These are phyloP conservation scores for Ictidomys tridecemlineatus DNA, from an alignment of 2,113 vertebrate species.

Conservation along the genomic window DNA sequence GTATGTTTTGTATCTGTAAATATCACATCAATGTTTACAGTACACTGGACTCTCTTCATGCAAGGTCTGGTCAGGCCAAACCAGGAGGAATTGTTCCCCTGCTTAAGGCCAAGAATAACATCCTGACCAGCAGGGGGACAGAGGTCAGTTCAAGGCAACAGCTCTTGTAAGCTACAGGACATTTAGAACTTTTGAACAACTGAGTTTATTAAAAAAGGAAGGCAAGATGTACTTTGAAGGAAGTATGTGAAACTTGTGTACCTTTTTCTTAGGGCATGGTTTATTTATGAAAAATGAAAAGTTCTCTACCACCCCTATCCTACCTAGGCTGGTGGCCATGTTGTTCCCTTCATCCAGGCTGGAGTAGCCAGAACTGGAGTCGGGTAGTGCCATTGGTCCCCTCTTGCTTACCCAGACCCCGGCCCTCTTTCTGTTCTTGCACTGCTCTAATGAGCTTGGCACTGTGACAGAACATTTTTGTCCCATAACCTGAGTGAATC, in stretches of 20 bases:
- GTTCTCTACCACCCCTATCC: no score
- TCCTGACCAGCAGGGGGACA: slow-evolving; percentile 77
- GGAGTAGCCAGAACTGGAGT: no score
- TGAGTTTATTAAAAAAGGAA: slow-evolving; percentile 48
- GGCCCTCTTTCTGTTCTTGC: no score
- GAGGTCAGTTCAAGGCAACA: slow-evolving; percentile 72
- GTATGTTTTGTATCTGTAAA: slow-evolving; percentile 64
- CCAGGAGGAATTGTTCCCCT: slow-evolving; percentile 73
- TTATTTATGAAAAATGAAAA: slow-evolving; percentile 51
- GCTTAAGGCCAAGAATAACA: slow-evolving; percentile 81
- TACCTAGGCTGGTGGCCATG: no score
- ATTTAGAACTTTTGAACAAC: slow-evolving; percentile 41
- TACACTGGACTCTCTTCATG: slow-evolving; percentile 45
- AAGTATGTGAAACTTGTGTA: background rate
- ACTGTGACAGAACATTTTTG: no score
- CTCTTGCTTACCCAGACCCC: no score
- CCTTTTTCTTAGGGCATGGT: background rate
- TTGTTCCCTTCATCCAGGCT: no score
- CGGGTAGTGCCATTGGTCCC: no score
- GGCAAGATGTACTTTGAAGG: slow-evolving; percentile 10
- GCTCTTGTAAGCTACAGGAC: slow-evolving; percentile 46
- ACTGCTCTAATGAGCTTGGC: no score
- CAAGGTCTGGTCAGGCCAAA: slow-evolving; percentile 48
- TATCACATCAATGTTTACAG: slow-evolving; percentile 66
- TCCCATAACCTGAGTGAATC: no score